These are phyloP conservation scores for Linurgus olivaceus DNA, from an alignment of 2,797 vertebrate genomes.

Conservation along the genomic window DNA sequence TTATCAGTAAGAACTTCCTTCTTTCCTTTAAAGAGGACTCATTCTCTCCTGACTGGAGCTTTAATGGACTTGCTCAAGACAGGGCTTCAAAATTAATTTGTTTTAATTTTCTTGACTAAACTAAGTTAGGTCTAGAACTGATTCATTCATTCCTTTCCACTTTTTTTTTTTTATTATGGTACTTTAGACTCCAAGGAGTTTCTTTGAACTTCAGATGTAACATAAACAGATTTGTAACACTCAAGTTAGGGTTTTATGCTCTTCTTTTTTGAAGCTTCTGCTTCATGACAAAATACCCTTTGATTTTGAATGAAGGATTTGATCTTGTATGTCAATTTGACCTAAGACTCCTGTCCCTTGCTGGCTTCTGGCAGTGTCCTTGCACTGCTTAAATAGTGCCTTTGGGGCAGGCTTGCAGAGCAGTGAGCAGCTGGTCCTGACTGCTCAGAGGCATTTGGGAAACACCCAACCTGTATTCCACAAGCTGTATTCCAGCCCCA, in stretches of 20 bases:
- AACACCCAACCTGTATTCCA: fast-evolving
- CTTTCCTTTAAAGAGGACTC: not conserved
- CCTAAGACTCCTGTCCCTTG: not conserved
- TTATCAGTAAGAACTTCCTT: not conserved
- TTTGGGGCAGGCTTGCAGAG: not conserved
- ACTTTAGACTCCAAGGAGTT: not conserved
- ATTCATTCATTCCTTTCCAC: not conserved
- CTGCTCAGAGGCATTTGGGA: fast-evolving
- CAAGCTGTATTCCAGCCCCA: fast-evolving
- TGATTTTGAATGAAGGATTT: not conserved
- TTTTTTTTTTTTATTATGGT: not conserved
- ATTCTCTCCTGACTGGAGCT: not conserved
- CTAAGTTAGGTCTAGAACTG: not conserved
- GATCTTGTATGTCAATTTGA: not conserved
- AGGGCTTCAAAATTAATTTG: not conserved
- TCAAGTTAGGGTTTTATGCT: not conserved
- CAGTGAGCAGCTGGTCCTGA: not conserved
- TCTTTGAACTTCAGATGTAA: not conserved
- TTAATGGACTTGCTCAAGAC: not conserved
- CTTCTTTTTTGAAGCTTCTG: not conserved
- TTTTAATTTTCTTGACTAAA: not conserved
- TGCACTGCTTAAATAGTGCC: not conserved
- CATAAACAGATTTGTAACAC: not conserved
- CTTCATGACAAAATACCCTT: not conserved
- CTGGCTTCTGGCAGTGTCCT: not conserved